phyloP scores from a whole-genome alignment of 2,797 vertebrate genomes.

The Sebastolobus alascanus region DNA sequence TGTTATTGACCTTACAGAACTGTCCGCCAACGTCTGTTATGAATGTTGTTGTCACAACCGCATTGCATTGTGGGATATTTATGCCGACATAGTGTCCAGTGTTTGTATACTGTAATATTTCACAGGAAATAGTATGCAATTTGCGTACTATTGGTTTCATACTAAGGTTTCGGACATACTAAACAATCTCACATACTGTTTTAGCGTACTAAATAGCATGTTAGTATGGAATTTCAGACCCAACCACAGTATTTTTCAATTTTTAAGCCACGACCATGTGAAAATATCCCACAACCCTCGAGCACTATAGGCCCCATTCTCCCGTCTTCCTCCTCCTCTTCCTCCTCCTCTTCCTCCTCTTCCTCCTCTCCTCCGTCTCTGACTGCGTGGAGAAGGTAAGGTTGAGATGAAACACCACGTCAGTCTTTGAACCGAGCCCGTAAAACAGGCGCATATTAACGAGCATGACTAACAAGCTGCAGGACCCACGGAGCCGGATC shows the following conservation, averaged over 20 bases:
- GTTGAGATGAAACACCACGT: conserved; percentile 78
- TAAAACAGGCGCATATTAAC: conserved; percentile 83
- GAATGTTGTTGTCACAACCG: too few relatives aligned
- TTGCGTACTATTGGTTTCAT: too few relatives aligned
- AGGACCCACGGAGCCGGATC: conserved; percentile 66
- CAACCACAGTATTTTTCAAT: background rate
- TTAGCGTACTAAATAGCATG: too few relatives aligned
- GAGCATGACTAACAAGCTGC: conserved; percentile 86
- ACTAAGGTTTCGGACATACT: too few relatives aligned
- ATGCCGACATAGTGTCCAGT: too few relatives aligned
- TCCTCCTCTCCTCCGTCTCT: conserved; percentile 14
- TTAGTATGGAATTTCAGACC: too few relatives aligned
- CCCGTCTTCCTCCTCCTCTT: conserved; percentile 29
- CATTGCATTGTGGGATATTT: too few relatives aligned
- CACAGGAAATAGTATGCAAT: too few relatives aligned
- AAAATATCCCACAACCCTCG: background rate
- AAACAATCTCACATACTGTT: too few relatives aligned
- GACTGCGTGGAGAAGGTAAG: conserved; percentile 73
- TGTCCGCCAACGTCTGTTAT: too few relatives aligned
- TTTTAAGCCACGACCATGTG: background rate
- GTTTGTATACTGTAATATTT: too few relatives aligned
- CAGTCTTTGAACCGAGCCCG: conserved; percentile 80
- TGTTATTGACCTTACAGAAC: too few relatives aligned
- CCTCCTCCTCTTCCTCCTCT: conserved; percentile 23
- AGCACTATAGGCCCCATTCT: background rate